Evolutionary conservation across 1,140 invertebrate genomes (phyloP), one percentile per base, ranked within the genome.

Genomic region (Aphis gossypii): DNA sequence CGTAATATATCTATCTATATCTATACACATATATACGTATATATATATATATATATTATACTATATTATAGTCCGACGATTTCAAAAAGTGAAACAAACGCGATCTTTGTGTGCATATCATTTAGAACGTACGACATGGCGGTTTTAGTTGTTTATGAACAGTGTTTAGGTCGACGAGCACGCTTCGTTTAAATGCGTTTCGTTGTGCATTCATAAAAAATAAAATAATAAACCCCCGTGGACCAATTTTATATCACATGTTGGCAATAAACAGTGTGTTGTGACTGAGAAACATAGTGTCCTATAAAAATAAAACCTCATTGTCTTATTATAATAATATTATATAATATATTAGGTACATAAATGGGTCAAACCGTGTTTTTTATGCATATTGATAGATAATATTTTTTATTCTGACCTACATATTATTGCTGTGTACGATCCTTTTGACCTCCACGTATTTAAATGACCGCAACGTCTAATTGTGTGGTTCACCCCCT

Each of bases 351-450:
- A 25, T 56, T 25, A n/a, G n/a, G n/a, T n/a, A 35, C n/a, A 25
- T 68, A 90, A 68, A 60, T 90, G 25, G 89, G 89, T 90, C 89
- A 68, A 90, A 44, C 38, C 21, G 6, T 90, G 35, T 60, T 60
- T 90, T 90, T 90, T 35, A 89, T n/a, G 35, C 35, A 2, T 41
- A 30, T 60, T 25, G 54, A 60, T 56, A 41, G 35, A n/a, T 44
- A 4, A n/a, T 68, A 44, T 68, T 90, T 88, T 92, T 76, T 83
- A 48, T 92, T 23, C 41, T 41, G 68, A 92, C 90, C 90, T 48
- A 48, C 21, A 83, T 92, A 83, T 30, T 83, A 92, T 44, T 56
- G 41, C 60, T 54, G 7, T 56, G 3, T 25, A 25, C 20, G 38
- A 68, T 90, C 54, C 89, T 38, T 68, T 68, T n/a, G 56, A 25